Percentiles rank a stretch among this genome's conserved stretches.
These are phyloP conservation scores for Neuroterus valhalla DNA, from an alignment of 1,140 invertebrate genomes.

Conservation along the genomic window DNA sequence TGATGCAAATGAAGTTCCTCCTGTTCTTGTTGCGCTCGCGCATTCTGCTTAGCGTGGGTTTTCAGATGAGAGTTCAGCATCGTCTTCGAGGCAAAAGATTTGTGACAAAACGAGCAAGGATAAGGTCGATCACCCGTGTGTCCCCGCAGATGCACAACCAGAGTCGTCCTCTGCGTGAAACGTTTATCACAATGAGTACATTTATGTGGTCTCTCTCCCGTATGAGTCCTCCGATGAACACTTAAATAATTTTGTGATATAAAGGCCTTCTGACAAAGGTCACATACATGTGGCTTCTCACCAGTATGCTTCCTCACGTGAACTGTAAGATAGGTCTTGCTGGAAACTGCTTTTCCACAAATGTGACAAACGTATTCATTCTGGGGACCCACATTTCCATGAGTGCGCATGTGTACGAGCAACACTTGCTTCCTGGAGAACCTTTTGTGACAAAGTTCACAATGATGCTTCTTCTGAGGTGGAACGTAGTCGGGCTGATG, in stretches of 20 bases:
- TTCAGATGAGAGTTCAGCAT: constrained; percentile 73
- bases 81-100: constrained; percentile 72
- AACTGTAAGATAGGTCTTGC: constrained; percentile 88
- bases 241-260: constrained; percentile 83
- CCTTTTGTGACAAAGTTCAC: constrained; percentile 72
- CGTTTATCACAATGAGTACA: constrained; percentile 83
- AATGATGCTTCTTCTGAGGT: constrained; percentile 72
- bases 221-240: constrained; percentile 84
- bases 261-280: constrained; percentile 81
- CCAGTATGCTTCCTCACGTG: constrained; percentile 85
- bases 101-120: constrained; percentile 77
- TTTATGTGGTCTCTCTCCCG: constrained; percentile 80
- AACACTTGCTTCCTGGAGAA: constrained; percentile 72
- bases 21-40: constrained; percentile 60
- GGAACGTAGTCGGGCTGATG: constrained; percentile 74
- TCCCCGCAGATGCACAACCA: constrained; percentile 75
- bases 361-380: constrained; percentile 80
- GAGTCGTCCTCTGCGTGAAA: constrained; percentile 81
- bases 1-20: constrained; percentile 51
- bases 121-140: constrained; percentile 81
- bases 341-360: constrained; percentile 82
- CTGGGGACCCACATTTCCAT: constrained; percentile 64
- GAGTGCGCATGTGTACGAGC: constrained; percentile 71
- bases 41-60: constrained; percentile 71
- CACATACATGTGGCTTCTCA: constrained; percentile 75